These are phyloP conservation scores for Tachystola acroxantha DNA, from an alignment of 2,888 invertebrate genomes.

Conservation along the genomic window DNA sequence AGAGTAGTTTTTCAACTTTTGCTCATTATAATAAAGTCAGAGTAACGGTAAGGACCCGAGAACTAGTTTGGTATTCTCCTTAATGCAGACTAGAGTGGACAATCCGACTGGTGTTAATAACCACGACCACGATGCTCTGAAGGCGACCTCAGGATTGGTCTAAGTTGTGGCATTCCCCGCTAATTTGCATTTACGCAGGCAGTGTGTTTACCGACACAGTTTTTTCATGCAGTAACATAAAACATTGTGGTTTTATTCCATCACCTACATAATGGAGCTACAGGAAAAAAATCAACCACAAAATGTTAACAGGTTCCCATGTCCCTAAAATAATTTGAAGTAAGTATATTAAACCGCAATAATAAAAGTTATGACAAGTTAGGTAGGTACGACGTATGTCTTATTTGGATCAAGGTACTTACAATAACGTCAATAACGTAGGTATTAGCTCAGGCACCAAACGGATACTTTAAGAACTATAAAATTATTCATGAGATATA, in stretches of 20 bases:
- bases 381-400: too few species aligned
- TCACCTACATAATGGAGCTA: neutral
- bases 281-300: too few species aligned
- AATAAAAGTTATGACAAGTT: too few species aligned
- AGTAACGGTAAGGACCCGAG: slow-evolving; percentile 8
- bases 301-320: too few species aligned
- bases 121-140: neutral
- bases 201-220: neutral
- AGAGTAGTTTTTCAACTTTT: slow-evolving; percentile 8
- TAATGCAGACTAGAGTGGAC: slow-evolving; percentile 13
- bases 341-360: too few species aligned
- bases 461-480: too few species aligned
- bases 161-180: slow-evolving; percentile 9
- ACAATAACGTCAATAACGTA: too few species aligned
- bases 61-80: slow-evolving; percentile 20
- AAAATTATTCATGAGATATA: too few species aligned
- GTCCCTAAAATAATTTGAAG: too few species aligned
- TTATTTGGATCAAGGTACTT: too few species aligned
- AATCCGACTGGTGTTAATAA: slow-evolving; percentile 1
- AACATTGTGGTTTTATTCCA: neutral
- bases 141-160: slow-evolving; percentile 4
- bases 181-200: slow-evolving; percentile 5
- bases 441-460: too few species aligned
- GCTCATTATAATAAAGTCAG: neutral
- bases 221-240: neutral